phyloP scores from a whole-genome alignment of 1,140 invertebrate genomes.

The Ridgeia piscesae region DNA sequence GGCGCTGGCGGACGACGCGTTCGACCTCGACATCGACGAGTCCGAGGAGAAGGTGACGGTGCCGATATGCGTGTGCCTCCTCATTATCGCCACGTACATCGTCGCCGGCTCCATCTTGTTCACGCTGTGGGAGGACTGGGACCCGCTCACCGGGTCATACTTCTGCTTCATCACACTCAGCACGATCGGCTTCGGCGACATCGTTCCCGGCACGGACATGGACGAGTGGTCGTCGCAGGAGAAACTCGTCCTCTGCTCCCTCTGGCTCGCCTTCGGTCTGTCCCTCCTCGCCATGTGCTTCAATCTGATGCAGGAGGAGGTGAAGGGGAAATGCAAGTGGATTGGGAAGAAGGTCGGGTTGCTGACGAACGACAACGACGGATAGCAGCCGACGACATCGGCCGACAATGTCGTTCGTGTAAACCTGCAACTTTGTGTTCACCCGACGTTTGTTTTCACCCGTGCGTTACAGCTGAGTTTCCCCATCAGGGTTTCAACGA shows the following conservation, averaged over 20 bases:
- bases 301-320: constrained; percentile 86
- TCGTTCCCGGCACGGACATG: constrained; percentile 66
- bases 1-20: constrained; percentile 4
- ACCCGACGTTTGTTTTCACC: not conserved
- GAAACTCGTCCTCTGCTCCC: constrained; percentile 56
- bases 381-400: not conserved
- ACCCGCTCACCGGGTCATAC: constrained; percentile 86
- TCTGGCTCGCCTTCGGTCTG: constrained; percentile 84
- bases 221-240: constrained; percentile 48
- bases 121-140: constrained; percentile 62
- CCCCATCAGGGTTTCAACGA: not conserved
- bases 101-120: constrained; percentile 55
- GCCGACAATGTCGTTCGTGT: not conserved
- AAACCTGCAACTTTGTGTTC: not conserved
- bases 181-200: constrained; percentile 88
- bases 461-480: not conserved
- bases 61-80: constrained; percentile 51
- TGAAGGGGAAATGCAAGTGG: constrained; percentile 73
- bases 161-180: constrained; percentile 86
- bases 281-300: constrained; percentile 91
- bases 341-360: constrained; percentile 55
- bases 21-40: constrained; percentile 15
- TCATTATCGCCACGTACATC: constrained; percentile 56
- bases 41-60: constrained; percentile 45
- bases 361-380: constrained; percentile 22